These are phyloP conservation scores for Caenorhabditis auriculariae DNA, from an alignment of 2,888 invertebrate species.

Conservation along the genomic window DNA sequence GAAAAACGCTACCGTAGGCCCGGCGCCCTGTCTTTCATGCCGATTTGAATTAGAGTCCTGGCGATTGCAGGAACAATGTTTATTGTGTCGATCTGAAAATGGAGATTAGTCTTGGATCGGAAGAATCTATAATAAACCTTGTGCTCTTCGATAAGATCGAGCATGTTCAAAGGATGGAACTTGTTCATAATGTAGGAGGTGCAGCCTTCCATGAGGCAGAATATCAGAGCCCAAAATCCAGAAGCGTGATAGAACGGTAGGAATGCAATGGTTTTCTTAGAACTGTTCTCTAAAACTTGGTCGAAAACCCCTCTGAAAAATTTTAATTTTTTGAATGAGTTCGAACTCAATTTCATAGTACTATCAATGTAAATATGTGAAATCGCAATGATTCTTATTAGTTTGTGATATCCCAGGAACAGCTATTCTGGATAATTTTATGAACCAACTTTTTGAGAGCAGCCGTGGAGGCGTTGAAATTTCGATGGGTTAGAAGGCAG, in stretches of 20 bases:
- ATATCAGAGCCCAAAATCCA: slow-evolving; percentile 57
- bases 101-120: not conserved
- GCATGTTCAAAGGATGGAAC: slow-evolving; percentile 49
- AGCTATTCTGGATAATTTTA: no score
- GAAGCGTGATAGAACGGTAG: slow-evolving; percentile 57
- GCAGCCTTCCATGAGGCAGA: slow-evolving; percentile 54
- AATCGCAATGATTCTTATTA: no score
- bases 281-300: slow-evolving; percentile 12
- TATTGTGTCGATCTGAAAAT: slow-evolving; percentile 36
- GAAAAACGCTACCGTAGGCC: slow-evolving; percentile 7
- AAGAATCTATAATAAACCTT: slow-evolving; percentile 28
- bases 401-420: no score
- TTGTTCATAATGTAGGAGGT: slow-evolving; percentile 46
- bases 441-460: slow-evolving; percentile 42
- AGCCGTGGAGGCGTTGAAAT: slow-evolving; percentile 51
- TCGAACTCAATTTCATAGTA: no score
- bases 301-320: slow-evolving; percentile 39
- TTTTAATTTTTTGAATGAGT: no score
- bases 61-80: slow-evolving; percentile 55
- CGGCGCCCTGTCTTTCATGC: slow-evolving; percentile 16
- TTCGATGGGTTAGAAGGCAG: slow-evolving; percentile 52
- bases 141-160: slow-evolving; percentile 50
- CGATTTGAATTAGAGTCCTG: slow-evolving; percentile 13
- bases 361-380: no score
- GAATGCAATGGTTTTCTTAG: slow-evolving; percentile 45